Evolutionary conservation across 2,888 invertebrate genomes (phyloP).

Genomic region (Achlya flavicornis): DNA sequence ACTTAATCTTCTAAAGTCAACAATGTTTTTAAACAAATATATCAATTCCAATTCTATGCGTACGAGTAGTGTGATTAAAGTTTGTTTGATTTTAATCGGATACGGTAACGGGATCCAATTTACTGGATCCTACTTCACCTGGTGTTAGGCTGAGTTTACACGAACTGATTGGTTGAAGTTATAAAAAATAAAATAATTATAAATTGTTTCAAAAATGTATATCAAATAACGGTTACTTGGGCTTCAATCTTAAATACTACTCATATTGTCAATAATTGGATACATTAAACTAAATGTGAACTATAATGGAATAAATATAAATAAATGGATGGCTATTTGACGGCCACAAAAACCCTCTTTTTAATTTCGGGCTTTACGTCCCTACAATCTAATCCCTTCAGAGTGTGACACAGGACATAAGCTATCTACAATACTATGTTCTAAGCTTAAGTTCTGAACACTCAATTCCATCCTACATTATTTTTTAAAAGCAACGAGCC

Average conservation of each 20-base stretch:
- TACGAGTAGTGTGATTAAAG: constrained; percentile 6
- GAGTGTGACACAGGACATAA: neutral
- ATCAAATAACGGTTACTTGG: no score
- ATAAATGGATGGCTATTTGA: no score
- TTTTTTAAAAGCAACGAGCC: constrained; percentile 1
- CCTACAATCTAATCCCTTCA: neutral
- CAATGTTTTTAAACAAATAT: neutral
- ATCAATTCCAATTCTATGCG: neutral
- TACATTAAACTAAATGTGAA: no score
- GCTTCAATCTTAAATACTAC: no score
- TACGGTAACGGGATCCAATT: constrained; percentile 6
- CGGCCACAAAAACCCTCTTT: no score
- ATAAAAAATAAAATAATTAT: no score
- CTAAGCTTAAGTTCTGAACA: neutral
- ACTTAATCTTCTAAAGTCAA: neutral
- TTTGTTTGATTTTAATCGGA: constrained; percentile 13
- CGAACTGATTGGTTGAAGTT: neutral
- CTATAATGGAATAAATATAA: no score
- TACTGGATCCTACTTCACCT: neutral
- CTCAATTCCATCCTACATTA: constrained; percentile 2
- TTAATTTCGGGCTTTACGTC: no score
- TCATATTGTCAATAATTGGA: no score
- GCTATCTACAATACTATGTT: neutral
- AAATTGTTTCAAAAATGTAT: no score
- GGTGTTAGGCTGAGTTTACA: constrained; percentile 4